Evolutionary conservation across 2,113 vertebrate species (phyloP).

Genomic region (Beaufortia kweichowensis): DNA sequence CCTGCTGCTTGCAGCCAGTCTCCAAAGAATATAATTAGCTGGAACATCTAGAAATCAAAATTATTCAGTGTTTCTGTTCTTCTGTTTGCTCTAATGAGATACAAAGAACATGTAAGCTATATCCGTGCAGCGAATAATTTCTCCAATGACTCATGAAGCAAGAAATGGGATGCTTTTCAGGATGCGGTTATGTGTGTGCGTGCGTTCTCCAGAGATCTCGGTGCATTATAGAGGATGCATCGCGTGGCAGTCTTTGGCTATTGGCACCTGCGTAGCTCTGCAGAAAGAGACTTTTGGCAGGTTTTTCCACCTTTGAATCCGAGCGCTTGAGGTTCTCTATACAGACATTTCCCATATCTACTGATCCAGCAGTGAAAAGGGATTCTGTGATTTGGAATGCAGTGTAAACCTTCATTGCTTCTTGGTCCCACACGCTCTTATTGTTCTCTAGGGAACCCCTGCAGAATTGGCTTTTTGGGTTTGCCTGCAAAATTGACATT

Average conservation of each 20-base stretch:
- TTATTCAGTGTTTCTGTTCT: slow-evolving; percentile 61
- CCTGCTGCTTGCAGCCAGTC: slow-evolving; percentile 69
- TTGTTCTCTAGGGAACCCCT: too few species aligned
- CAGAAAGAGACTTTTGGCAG: neutral
- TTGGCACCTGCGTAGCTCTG: slow-evolving; percentile 34
- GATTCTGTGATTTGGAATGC: neutral
- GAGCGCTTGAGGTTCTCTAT: neutral
- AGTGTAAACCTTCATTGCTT: too few species aligned
- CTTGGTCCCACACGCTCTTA: too few species aligned
- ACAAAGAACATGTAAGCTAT: slow-evolving; percentile 62
- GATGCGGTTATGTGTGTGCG: slow-evolving; percentile 47
- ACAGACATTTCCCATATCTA: neutral
- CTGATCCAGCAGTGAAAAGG: neutral
- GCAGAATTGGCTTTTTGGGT: too few species aligned
- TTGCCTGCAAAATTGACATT: too few species aligned
- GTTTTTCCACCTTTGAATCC: slow-evolving; percentile 5
- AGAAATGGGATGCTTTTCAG: slow-evolving; percentile 64
- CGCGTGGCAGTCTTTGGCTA: neutral
- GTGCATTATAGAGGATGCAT: slow-evolving; percentile 20
- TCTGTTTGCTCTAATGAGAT: slow-evolving; percentile 67
- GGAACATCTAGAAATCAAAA: slow-evolving; percentile 70
- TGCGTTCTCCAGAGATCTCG: slow-evolving; percentile 51
- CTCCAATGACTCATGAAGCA: slow-evolving; percentile 64
- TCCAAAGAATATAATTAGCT: slow-evolving; percentile 72
- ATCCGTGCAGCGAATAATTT: slow-evolving; percentile 70